Conservation (phyloP, 2,888 invertebrate species). For the Rotaria socialis region DNA sequence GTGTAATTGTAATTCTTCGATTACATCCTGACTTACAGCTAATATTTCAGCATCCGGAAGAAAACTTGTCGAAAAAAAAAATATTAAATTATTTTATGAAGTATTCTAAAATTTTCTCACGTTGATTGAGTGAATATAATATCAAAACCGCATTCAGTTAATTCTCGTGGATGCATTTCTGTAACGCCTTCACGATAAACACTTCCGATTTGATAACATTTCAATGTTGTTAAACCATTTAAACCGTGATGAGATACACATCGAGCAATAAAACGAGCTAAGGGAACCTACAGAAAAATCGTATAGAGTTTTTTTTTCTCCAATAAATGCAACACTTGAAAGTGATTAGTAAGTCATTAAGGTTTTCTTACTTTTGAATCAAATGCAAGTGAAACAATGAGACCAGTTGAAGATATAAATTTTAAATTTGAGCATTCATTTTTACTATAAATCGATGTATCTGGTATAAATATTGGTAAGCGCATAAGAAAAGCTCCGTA, state of each 20-base stretch:
- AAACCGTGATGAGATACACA: constrained; percentile 33
- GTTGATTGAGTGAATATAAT: constrained; percentile 68
- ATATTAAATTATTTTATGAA: constrained; percentile 35
- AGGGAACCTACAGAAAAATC: constrained; percentile 62
- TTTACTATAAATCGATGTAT: constrained; percentile 1
- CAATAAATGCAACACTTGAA: no score
- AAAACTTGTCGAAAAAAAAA: constrained; percentile 59
- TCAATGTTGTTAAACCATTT: constrained; percentile 71
- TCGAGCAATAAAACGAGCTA: constrained; percentile 75
- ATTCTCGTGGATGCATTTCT: constrained; percentile 74
- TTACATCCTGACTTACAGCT: constrained; percentile 72
- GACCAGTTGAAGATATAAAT: background rate
- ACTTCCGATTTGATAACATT: constrained; percentile 78
- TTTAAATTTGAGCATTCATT: constrained; percentile 1
- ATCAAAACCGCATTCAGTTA: constrained; percentile 85
- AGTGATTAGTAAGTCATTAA: no score
- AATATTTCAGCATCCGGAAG: constrained; percentile 81
- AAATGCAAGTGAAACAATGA: background rate
- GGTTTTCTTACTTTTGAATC: background rate
- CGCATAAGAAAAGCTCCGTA: constrained; percentile 7
- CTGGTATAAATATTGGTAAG: background rate
- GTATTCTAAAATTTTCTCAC: constrained; percentile 48
- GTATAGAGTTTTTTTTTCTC: no score
- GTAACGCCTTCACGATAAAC: constrained; percentile 73
- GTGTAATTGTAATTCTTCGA: constrained; percentile 68